phyloP scores from a whole-genome alignment of 1,140 invertebrate species.

The Drosophila bocqueti region DNA sequence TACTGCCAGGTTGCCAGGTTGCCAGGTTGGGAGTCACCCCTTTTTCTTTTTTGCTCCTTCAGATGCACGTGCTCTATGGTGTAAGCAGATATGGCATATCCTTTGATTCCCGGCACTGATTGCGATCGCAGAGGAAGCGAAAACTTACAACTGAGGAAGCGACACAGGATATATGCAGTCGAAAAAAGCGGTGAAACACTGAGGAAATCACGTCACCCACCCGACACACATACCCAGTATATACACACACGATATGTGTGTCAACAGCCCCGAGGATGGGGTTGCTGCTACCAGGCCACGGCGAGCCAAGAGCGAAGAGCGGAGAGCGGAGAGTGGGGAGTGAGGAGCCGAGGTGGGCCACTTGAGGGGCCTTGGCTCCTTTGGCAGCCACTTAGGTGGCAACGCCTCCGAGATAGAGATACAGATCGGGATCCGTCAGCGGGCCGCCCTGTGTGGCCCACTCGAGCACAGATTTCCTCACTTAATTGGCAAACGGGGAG shows the following conservation, averaged over 20 bases:
- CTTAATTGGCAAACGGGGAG: conserved; percentile 67
- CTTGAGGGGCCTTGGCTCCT: conserved; percentile 56
- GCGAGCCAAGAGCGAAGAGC: no score
- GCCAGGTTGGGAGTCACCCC: conserved; percentile 58
- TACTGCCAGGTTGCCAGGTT: conserved; percentile 33
- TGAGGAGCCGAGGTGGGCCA: conserved; percentile 27
- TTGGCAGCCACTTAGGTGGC: conserved; percentile 67
- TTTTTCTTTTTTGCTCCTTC: conserved; percentile 32
- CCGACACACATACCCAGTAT: conserved; percentile 1
- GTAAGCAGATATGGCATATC: conserved; percentile 81
- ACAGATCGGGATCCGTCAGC: conserved; percentile 34
- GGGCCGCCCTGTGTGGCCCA: conserved; percentile 60
- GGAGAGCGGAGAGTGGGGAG: background rate
- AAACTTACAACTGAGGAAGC: conserved; percentile 83
- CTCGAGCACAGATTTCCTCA: conserved; percentile 74
- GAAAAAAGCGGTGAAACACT: conserved; percentile 23
- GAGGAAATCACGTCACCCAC: conserved; percentile 63
- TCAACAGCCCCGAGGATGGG: conserved; percentile 44
- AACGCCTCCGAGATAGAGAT: conserved; percentile 30
- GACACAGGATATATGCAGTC: conserved; percentile 69
- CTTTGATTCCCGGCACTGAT: conserved; percentile 69
- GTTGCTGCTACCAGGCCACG: background rate
- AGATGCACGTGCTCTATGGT: conserved; percentile 51
- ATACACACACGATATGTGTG: conserved; percentile 56
- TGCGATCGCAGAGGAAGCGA: conserved; percentile 77